phyloP scores from a whole-genome alignment of 2,113 vertebrate genomes.

The Crotalus helleri region DNA sequence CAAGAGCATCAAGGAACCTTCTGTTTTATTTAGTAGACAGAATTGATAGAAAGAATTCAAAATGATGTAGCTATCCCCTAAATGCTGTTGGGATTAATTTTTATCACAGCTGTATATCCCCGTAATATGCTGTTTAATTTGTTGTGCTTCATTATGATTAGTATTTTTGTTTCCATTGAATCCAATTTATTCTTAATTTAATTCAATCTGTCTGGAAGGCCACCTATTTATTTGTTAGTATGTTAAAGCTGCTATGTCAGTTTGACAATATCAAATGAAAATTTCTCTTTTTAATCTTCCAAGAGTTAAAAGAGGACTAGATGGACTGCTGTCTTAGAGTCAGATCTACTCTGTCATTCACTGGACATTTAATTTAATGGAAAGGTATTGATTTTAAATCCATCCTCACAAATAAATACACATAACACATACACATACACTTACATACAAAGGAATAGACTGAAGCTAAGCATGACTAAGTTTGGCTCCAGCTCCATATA shows the following conservation, averaged over 20 bases:
- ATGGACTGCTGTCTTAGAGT: slow-evolving; percentile 4
- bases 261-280: not conserved
- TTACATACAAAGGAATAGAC: not conserved
- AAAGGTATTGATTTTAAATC: not conserved
- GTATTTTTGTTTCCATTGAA: not conserved
- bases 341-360: slow-evolving; percentile 3
- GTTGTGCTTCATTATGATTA: not conserved
- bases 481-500: not conserved
- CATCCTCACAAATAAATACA: not conserved
- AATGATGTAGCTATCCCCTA: not conserved
- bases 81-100: not conserved
- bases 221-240: slow-evolving; percentile 4
- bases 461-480: not conserved
- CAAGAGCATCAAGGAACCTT: not conserved
- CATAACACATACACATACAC: not conserved
- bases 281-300: not conserved
- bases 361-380: slow-evolving; percentile 8
- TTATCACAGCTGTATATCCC: not conserved
- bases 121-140: not conserved
- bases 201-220: not conserved
- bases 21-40: not conserved
- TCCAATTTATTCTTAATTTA: not conserved
- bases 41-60: not conserved
- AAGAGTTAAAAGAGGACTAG: not conserved
- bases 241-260: not conserved